These are phyloP conservation scores for Phyllotreta striolata DNA, from an alignment of 2,888 invertebrate species.

Conservation along the genomic window DNA sequence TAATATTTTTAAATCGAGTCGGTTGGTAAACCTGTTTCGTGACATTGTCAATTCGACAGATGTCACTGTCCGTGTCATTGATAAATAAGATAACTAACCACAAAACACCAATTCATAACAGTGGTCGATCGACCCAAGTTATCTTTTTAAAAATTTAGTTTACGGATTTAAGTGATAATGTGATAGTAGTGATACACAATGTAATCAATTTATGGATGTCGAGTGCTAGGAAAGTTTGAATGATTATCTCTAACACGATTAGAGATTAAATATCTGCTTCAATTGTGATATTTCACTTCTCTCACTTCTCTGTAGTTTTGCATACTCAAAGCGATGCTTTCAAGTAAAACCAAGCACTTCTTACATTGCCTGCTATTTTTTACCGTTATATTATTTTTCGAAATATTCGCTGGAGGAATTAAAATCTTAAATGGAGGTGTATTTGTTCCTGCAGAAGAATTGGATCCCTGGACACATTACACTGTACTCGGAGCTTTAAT, in stretches of 20 bases:
- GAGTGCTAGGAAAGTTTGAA: neutral
- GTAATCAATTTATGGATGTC: neutral
- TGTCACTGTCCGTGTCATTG: too few relatives aligned
- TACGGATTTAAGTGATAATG: too few relatives aligned
- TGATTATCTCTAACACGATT: conserved; percentile 3
- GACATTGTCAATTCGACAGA: too few relatives aligned
- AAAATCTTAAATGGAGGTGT: conserved; percentile 63
- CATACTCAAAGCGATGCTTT: conserved; percentile 54
- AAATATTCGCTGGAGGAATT: conserved; percentile 65
- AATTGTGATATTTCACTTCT: conserved; percentile 4
- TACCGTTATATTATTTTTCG: conserved; percentile 77
- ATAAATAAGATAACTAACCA: too few relatives aligned
- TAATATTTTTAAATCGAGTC: too few relatives aligned
- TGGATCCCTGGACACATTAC: conserved; percentile 85
- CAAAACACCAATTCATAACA: too few relatives aligned
- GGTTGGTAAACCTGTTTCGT: too few relatives aligned
- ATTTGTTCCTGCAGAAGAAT: conserved; percentile 57
- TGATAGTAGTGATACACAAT: neutral
- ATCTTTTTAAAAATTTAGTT: too few relatives aligned
- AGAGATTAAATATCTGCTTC: conserved; percentile 6
- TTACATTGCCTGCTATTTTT: conserved; percentile 80
- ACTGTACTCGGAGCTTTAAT: conserved; percentile 77
- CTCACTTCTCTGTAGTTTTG: too few relatives aligned
- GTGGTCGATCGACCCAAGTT: too few relatives aligned
- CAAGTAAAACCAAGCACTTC: conserved; percentile 78